Evolutionary conservation across 2,797 vertebrate genomes (phyloP), one percentile per base, ranked within the genome.

Genomic region (Buceros bicornis): DNA sequence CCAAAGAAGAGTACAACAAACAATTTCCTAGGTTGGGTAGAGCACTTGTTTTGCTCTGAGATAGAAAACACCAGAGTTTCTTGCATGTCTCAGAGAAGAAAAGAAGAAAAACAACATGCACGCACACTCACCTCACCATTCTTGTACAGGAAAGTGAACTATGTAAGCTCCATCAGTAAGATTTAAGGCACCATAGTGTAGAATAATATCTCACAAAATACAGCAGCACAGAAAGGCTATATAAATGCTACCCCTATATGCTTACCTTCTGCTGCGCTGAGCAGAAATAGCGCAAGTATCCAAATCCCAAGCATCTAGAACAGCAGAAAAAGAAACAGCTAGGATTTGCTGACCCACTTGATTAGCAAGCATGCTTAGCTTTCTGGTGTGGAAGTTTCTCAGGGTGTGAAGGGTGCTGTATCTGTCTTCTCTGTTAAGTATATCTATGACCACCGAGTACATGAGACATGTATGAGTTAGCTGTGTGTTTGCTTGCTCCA

Each of bases 231-330:
- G 53, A 77, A 89, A 92, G 17, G 15, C 37, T 70, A 5, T 18
- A 20, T 29, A 58, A 79, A 48, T 29, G 79, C 14, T n/a, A 64
- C 48, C 8, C 12, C 53, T 8, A 7, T 31, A 18, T 45, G 13
- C 96, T 97, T 93, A 97, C 97, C 97, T 95, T 58, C 74, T 74
- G 92, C 92, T 90, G 66, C 0, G 1, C 58, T 54, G 65, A 96
- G 87, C 71, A 97, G 95, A 58, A 89, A 56, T 60, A 96, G 48
- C 9, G 35, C 54, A 15, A 96, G 28, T 61, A 53, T 91, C 96
- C 96, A 96, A 83, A 95, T 53, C 29, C 64, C 73, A 60, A 79
- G 22, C 96, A 97, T 97, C 97, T 97, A 77, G 82, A 97, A 96
- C 5, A 43, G 73, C 1, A 87, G 76, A 92, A 87, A 95, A 77